A percentile compares a stretch with the other conserved stretches of the same genome.
Conservation (phyloP, 1,140 invertebrate species). For the Drosophila seguyi region DNA sequence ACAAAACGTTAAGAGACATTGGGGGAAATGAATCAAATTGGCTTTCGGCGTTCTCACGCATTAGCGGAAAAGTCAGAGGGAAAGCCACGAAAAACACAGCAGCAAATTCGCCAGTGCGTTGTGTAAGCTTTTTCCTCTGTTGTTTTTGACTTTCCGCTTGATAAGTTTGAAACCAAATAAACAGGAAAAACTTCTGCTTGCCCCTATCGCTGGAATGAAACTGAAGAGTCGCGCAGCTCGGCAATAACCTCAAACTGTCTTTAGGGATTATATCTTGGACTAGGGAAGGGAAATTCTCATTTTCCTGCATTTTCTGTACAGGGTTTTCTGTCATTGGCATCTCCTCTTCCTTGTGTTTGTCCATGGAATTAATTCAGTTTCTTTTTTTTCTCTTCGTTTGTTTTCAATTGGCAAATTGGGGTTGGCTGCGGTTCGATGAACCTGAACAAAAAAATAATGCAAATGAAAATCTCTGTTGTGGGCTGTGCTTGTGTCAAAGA, state of each 20-base stretch:
- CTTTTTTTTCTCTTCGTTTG: neutral
- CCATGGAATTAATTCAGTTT: conserved; percentile 21
- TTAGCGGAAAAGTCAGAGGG: conserved; percentile 52
- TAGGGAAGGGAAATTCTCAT: neutral
- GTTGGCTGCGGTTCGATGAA: conserved; percentile 68
- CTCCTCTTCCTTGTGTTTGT: conserved; percentile 9
- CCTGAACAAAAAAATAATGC: conserved; percentile 60
- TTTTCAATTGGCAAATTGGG: conserved; percentile 65
- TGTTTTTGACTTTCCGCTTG: conserved; percentile 74
- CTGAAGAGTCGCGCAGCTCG: conserved; percentile 26
- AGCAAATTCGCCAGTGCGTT: conserved; percentile 17
- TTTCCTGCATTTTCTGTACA: conserved; percentile 7
- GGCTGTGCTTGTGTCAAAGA: conserved; percentile 23
- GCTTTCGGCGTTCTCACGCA: conserved; percentile 74
- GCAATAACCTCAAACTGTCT: conserved; percentile 69
- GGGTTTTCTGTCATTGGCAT: conserved; percentile 7
- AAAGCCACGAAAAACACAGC: conserved; percentile 30
- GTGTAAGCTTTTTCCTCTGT: conserved; percentile 52
- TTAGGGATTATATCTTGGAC: conserved; percentile 35
- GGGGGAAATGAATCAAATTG: conserved; percentile 61
- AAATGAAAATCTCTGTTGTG: conserved; percentile 41
- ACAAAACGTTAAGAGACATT: conserved; percentile 38
- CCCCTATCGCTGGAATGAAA: conserved; percentile 12
- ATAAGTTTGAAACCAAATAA: conserved; percentile 79
- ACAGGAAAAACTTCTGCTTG: conserved; percentile 54